Evolutionary conservation across 2,113 vertebrate genomes (phyloP).

Genomic region (Lophochroa leadbeateri): DNA sequence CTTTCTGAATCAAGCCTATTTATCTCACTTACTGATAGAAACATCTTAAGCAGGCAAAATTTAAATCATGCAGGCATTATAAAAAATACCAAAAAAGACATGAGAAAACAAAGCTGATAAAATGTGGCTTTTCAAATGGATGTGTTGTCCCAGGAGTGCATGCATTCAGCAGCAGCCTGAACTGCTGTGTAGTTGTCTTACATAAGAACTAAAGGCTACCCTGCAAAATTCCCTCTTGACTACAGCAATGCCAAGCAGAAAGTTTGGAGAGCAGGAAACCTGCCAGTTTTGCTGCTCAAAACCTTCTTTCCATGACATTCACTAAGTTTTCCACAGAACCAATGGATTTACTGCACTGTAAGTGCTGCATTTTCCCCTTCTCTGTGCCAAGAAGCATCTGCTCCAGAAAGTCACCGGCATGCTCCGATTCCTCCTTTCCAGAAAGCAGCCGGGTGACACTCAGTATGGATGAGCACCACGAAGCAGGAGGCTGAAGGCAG

Average conservation of each 20-base stretch:
- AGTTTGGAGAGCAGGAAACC: neutral
- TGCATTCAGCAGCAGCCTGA: neutral
- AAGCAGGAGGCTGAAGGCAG: neutral
- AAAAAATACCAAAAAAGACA: neutral
- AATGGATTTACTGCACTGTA: neutral
- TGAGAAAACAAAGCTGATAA: neutral
- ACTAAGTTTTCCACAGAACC: neutral
- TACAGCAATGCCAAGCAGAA: neutral
- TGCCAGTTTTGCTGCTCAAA: neutral
- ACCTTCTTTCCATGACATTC: neutral
- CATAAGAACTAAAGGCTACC: neutral
- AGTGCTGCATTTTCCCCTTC: slow-evolving; percentile 6
- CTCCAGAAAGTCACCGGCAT: neutral
- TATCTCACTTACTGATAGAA: neutral
- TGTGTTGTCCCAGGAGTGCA: fast-evolving
- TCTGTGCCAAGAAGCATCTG: neutral
- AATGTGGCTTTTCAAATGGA: neutral
- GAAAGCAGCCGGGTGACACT: neutral
- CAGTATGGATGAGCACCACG: neutral
- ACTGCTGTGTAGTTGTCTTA: neutral
- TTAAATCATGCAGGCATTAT: neutral
- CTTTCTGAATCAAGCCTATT: neutral
- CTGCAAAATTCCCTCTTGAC: neutral
- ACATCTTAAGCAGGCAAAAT: neutral
- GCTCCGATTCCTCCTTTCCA: neutral